A percentile compares a stretch with the other conserved stretches of the same genome.
These are phyloP conservation scores for Drosophila infuscata DNA, from an alignment of 2,888 invertebrate genomes.

Conservation along the genomic window DNA sequence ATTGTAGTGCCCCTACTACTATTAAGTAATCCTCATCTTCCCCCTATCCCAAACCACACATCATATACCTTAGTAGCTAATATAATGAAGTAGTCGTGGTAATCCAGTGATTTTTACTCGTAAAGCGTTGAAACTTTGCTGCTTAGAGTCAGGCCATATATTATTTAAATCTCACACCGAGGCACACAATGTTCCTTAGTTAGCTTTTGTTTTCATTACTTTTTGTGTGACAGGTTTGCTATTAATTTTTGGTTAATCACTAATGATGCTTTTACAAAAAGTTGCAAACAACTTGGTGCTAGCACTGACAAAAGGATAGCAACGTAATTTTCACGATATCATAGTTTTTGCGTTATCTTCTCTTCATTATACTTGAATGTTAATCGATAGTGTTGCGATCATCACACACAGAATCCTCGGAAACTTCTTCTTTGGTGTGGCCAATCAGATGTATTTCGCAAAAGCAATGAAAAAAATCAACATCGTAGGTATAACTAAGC, in stretches of 20 bases:
- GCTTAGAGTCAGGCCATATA: slow-evolving; percentile 38
- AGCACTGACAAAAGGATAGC: neutral
- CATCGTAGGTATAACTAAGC: slow-evolving; percentile 1
- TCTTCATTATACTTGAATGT: slow-evolving; percentile 1
- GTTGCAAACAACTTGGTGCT: neutral
- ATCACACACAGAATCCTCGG: neutral
- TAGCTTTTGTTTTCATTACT: slow-evolving; percentile 45
- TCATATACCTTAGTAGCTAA: slow-evolving; percentile 36
- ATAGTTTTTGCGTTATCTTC: neutral
- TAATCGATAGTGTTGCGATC: slow-evolving; percentile 6
- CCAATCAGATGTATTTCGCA: neutral
- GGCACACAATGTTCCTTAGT: slow-evolving; percentile 64
- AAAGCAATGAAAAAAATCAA: neutral
- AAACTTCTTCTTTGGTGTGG: neutral
- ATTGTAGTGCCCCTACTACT: slow-evolving; percentile 15
- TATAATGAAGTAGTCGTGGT: slow-evolving; percentile 25
- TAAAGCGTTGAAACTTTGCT: slow-evolving; percentile 31
- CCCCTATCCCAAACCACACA: slow-evolving; percentile 5
- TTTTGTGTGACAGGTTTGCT: slow-evolving; percentile 21
- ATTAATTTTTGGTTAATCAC: slow-evolving; percentile 42
- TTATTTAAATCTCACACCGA: slow-evolving; percentile 25
- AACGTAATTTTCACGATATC: neutral
- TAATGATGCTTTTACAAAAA: neutral
- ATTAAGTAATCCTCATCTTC: slow-evolving; percentile 19
- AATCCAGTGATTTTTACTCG: slow-evolving; percentile 40